Evolutionary conservation across 2,888 invertebrate species (phyloP).

Genomic region (Papilio gigon): DNA sequence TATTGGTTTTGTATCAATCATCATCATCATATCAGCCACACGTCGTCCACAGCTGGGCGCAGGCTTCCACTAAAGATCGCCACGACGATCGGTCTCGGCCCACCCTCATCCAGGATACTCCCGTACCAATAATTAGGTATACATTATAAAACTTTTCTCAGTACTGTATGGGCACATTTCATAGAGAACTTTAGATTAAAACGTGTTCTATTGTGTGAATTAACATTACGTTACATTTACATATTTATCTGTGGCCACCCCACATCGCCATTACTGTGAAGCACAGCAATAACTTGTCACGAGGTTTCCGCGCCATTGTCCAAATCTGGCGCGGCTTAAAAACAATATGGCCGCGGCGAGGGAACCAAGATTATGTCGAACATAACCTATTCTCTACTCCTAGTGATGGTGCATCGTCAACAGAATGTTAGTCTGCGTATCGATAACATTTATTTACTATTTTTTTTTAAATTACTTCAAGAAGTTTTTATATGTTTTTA

Average conservation of each 20-base stretch:
- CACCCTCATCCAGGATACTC: no score
- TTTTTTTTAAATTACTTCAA: no score
- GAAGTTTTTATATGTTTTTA: no score
- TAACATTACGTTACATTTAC: conserved; percentile 10
- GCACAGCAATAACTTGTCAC: conserved; percentile 47
- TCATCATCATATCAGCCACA: no score
- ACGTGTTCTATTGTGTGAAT: background rate
- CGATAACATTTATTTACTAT: conserved; percentile 5
- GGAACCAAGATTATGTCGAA: conserved; percentile 38
- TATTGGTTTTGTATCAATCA: no score
- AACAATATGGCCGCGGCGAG: conserved; percentile 63
- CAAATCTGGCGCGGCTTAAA: conserved; percentile 72
- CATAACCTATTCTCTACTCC: conserved; percentile 11
- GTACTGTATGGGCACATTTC: no score
- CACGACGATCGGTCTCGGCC: no score
- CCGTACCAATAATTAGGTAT: no score
- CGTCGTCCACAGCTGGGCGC: no score
- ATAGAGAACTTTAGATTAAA: background rate
- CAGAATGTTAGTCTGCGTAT: background rate
- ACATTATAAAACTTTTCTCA: no score
- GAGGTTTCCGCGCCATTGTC: conserved; percentile 64
- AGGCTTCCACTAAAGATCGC: no score
- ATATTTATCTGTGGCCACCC: conserved; percentile 13
- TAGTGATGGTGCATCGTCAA: conserved; percentile 10
- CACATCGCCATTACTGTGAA: conserved; percentile 14